Conservation (phyloP, 2,888 invertebrate genomes). For the Schizotus pectinicornis region DNA sequence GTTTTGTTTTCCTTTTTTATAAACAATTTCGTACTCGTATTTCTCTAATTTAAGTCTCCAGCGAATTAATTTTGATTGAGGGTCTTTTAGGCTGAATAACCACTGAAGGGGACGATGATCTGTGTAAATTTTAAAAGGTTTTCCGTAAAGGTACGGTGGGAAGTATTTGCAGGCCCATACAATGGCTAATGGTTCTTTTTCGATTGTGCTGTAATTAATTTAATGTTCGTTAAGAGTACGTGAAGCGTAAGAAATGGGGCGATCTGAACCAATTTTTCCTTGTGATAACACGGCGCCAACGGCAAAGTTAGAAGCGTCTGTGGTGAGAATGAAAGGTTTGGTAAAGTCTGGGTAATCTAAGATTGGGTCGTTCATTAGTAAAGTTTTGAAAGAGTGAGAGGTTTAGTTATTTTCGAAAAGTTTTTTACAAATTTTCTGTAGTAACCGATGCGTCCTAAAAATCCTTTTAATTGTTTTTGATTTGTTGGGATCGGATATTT, state of each 20-base stretch:
- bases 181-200: conserved; percentile 45
- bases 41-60: conserved; percentile 36
- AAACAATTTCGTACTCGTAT: conserved; percentile 5
- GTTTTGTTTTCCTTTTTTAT: conserved; percentile 1
- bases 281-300: conserved; percentile 45
- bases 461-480: too few species aligned
- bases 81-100: too few species aligned
- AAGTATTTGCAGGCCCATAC: conserved; percentile 37
- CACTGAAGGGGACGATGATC: conserved; percentile 20
- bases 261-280: conserved; percentile 30
- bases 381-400: too few species aligned
- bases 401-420: too few species aligned
- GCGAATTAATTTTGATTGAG: conserved; percentile 17
- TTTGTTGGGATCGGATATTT: too few species aligned
- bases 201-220: conserved; percentile 41
- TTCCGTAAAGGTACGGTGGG: conserved; percentile 46
- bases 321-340: conserved; percentile 36
- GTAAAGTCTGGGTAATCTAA: conserved; percentile 37
- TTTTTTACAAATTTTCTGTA: too few species aligned
- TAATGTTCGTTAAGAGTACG: conserved; percentile 40
- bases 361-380: conserved; percentile 1
- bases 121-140: conserved; percentile 41
- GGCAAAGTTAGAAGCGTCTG: conserved; percentile 46
- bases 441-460: too few species aligned
- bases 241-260: conserved; percentile 36